These are phyloP conservation scores for Alaudala cheleensis DNA, from an alignment of 2,113 vertebrate species.

Conservation along the genomic window DNA sequence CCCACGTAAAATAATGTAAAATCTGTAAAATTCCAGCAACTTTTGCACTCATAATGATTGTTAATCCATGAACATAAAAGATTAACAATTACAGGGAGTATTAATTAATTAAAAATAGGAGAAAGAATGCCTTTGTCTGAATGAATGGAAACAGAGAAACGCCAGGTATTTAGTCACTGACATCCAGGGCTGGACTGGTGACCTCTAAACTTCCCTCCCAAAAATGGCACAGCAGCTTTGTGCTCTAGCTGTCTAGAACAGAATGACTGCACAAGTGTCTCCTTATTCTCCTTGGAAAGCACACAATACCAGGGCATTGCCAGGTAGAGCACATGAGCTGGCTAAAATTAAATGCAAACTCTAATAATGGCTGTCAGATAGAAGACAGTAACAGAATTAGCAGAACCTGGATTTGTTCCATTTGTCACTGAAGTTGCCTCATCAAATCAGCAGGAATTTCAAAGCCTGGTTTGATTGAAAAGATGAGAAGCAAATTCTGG, in stretches of 20 bases:
- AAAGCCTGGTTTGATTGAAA: neutral
- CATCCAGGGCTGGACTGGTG: neutral
- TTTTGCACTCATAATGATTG: neutral
- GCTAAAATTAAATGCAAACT: neutral
- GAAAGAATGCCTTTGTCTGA: neutral
- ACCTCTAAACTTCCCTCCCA: neutral
- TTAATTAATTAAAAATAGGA: neutral
- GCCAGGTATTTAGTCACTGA: neutral
- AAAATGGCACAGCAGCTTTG: neutral
- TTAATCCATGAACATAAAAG: neutral
- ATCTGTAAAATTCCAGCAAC: neutral
- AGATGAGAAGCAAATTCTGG: neutral
- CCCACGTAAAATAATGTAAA: neutral
- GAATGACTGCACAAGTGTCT: neutral
- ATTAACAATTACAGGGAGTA: neutral
- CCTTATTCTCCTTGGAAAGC: neutral
- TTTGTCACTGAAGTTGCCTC: neutral
- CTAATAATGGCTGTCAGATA: neutral
- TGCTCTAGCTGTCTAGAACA: neutral
- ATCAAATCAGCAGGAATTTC: neutral
- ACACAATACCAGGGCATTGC: neutral
- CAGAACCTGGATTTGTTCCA: neutral
- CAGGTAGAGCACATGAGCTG: neutral
- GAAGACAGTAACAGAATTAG: neutral
- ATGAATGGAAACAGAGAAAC: neutral